Evolutionary conservation across 1,140 invertebrate species (phyloP).

Genomic region (Sycophila sp.): DNA sequence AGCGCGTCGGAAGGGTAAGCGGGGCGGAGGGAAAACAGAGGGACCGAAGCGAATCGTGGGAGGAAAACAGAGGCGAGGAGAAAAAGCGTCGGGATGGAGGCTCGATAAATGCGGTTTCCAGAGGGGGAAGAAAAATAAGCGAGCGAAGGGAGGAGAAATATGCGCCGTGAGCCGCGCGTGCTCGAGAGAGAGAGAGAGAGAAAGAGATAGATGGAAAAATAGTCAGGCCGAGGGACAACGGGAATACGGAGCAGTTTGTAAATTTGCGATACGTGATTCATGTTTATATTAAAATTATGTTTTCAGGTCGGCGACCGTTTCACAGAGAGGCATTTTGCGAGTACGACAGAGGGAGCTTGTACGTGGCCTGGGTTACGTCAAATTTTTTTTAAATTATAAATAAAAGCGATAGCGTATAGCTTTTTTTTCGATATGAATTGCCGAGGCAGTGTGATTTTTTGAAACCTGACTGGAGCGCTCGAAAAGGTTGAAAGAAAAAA

Average conservation of each 20-base stretch:
- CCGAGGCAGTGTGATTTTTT: too few species aligned
- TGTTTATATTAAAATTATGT: not conserved
- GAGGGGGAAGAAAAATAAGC: conserved; percentile 25
- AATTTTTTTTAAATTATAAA: too few species aligned
- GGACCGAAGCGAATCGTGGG: not conserved
- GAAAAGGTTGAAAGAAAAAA: too few species aligned
- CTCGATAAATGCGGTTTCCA: not conserved
- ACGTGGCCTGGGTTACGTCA: too few species aligned
- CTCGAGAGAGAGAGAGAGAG: conserved; percentile 36
- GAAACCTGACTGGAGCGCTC: too few species aligned
- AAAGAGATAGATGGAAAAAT: conserved; percentile 10
- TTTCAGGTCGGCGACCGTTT: not conserved
- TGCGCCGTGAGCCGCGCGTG: too few species aligned
- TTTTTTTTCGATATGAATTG: too few species aligned
- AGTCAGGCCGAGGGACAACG: not conserved
- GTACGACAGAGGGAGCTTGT: too few species aligned
- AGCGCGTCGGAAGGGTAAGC: not conserved
- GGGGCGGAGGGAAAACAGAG: not conserved
- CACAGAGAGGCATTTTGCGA: too few species aligned
- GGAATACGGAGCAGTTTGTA: conserved; percentile 7
- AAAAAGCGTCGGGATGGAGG: not conserved
- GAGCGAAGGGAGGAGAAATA: conserved; percentile 7
- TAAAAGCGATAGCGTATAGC: too few species aligned
- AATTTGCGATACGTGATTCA: not conserved
- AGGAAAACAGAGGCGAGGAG: not conserved